Evolutionary conservation across 2,113 vertebrate genomes (phyloP).

Genomic region (Leptobrachium ailaonicum): DNA sequence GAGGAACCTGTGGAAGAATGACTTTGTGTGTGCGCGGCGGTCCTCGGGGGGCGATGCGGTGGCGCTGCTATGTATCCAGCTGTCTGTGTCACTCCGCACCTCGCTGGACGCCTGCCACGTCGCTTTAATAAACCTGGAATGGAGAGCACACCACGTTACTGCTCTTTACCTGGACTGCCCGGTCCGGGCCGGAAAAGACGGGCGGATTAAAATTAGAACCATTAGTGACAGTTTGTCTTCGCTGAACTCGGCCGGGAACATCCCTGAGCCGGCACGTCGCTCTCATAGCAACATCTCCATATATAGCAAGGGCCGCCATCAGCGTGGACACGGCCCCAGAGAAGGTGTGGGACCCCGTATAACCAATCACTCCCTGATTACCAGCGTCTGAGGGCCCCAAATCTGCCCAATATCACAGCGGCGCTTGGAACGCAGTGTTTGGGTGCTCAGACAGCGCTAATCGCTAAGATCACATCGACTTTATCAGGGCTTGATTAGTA

Average conservation of each 20-base stretch:
- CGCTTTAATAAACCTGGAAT: not conserved
- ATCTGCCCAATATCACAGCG: too few species aligned
- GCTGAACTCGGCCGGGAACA: slow-evolving; percentile 3
- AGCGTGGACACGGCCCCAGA: too few species aligned
- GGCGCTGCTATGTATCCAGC: not conserved
- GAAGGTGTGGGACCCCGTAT: too few species aligned
- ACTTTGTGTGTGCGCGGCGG: not conserved
- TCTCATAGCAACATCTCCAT: not conserved
- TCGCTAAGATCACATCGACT: too few species aligned
- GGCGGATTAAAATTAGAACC: slow-evolving; percentile 10
- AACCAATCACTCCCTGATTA: too few species aligned
- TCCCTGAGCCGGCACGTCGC: slow-evolving; percentile 14
- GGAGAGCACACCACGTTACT: not conserved
- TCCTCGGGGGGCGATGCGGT: not conserved
- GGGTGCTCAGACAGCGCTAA: too few species aligned
- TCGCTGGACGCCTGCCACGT: not conserved
- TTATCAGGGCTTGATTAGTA: too few species aligned
- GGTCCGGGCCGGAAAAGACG: not conserved
- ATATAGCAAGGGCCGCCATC: not conserved
- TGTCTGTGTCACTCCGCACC: not conserved
- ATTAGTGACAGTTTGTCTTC: not conserved
- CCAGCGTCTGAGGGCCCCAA: too few species aligned
- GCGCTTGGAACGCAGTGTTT: too few species aligned
- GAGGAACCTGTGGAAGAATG: not conserved
- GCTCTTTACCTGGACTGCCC: not conserved